Evolutionary conservation across 64 coral and sea anemone species (phyloP), one percentile per base, ranked within the genome.

Genomic region (Montipora foliosa): DNA sequence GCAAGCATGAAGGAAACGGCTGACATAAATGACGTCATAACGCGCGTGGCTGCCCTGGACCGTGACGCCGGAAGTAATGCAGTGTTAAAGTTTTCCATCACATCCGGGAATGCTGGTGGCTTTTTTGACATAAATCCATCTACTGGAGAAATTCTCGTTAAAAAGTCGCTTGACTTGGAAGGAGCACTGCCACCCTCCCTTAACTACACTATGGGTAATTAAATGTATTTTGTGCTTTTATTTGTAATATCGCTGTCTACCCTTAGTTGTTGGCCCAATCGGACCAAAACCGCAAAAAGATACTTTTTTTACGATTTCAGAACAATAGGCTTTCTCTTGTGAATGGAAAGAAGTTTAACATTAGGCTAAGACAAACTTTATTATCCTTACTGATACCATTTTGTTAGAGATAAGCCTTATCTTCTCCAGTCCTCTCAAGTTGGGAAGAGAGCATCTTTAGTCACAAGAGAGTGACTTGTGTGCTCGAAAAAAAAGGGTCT

Each of bases 131-230:
- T 95, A 37, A 74, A 78, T 79, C 14, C 67, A 17, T 25, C 21
- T 37, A 95, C 74, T 47, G 94, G 94, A 24, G 89, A 91, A 12
- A 80, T 95, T 8, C 48, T 16, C 7, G 89, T 95, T 9, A 81
- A 79, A 20, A 87, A 85, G 20, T 60, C 89, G 13, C 76, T 95
- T 44, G 94, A 95, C 52, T 29, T 95, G 89, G 94, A 95, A 87
- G 29, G 64, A 13, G 11, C 44, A 61, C 0, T 21, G 16, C 88
- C 48, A 49, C 88, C 94, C 16, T 21, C 55, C 12, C 72, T 87
- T 37, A 47, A 72, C 22, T 91, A 78, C 60, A 77, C 11, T 64
- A 48, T 95, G 47, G 80, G 90, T 84, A 37, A 46, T 16, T 84
- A 19, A 51, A 8, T 15, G 17, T 37, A 2, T 12, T 67, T 48